Base-by-base conservation (phyloP, 2,797 vertebrate genomes). In the Acanthurus leucopareius region DNA sequence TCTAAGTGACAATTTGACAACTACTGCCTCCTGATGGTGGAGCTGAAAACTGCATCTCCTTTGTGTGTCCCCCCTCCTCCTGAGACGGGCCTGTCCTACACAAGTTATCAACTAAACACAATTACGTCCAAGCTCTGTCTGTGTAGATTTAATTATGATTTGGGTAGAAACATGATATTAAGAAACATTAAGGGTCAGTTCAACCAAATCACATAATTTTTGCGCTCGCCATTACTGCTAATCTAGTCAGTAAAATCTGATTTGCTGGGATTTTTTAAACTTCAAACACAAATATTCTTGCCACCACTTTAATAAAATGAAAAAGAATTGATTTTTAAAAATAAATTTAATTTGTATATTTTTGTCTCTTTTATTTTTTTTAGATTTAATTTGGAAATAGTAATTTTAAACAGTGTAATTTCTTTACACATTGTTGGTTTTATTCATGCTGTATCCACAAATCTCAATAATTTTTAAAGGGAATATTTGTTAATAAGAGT, bases 11-110 rank as follows among this genome's bases (percentile, higher is more conserved):
- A 83, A 82, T 87, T 80, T 89, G 88, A 91, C 72, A 28, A 77
- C 75, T 93, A 90, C 89, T 89, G 94, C 93, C 93, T 71, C 91
- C 94, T 84, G 51, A 88, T 84, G 94, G 92, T 60, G 42, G 57
- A 73, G 54, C 20, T 20, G 60, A 44, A 68, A 86, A 92, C 72
- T 86, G 79, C 89, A 74, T 5, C 76, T 83, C 67, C 82, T 91
- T 90, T 93, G 81, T 79, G n/a, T 25, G 17, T 4, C 16, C 5
- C n/a, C 15, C 44, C 22, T 1, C 14, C 45, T 87, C 75, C 80
- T 77, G 65, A 53, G 66, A 62, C 14, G 77, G 82, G 79, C 84
- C 73, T 16, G 73, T 80, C 89, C 85, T 69, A 57, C 2, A 38
- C 10, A 19, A 22, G 42, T 25, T 25, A 73, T 22, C 60, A 63